These are phyloP conservation scores for Rhagoletis pomonella DNA, from an alignment of 1,140 invertebrate genomes.

Conservation along the genomic window DNA sequence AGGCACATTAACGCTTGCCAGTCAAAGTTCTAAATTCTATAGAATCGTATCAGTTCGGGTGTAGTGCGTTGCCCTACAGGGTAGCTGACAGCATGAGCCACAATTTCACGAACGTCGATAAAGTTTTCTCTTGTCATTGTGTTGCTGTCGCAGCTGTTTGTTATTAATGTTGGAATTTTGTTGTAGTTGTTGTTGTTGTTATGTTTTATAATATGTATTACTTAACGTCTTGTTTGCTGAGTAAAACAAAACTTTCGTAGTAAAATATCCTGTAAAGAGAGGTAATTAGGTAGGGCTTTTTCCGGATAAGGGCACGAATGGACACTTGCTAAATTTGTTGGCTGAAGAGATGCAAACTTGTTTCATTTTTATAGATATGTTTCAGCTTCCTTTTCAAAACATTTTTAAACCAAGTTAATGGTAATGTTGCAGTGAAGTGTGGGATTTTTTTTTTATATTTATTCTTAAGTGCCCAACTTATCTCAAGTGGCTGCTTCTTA, in stretches of 20 bases:
- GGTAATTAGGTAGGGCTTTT: slow-evolving; percentile 23
- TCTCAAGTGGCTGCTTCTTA: too few relatives aligned
- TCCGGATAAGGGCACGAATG: too few relatives aligned
- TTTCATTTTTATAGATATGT: not conserved
- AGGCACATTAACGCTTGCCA: too few relatives aligned
- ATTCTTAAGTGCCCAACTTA: too few relatives aligned
- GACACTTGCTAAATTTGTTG: not conserved
- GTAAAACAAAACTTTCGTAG: slow-evolving; percentile 27
- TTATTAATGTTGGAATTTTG: slow-evolving; percentile 41
- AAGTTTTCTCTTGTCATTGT: slow-evolving; percentile 49
- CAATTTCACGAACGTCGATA: slow-evolving; percentile 33
- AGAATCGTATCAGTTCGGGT: too few relatives aligned
- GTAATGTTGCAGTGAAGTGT: too few relatives aligned
- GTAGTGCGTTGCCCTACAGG: not conserved
- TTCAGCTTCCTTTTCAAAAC: too few relatives aligned
- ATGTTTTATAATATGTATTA: slow-evolving; percentile 24
- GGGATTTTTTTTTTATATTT: too few relatives aligned
- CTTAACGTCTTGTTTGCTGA: slow-evolving; percentile 10
- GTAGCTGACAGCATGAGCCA: slow-evolving; percentile 6
- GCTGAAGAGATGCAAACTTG: not conserved
- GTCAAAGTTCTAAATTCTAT: too few relatives aligned
- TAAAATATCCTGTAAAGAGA: slow-evolving; percentile 23
- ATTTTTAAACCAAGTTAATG: too few relatives aligned
- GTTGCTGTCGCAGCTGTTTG: slow-evolving; percentile 37
- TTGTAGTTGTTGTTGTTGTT: not conserved